Percentiles rank a stretch among this genome's conserved stretches.
Conservation (phyloP, 1,140 invertebrate species). For the Procambarus clarkii region DNA sequence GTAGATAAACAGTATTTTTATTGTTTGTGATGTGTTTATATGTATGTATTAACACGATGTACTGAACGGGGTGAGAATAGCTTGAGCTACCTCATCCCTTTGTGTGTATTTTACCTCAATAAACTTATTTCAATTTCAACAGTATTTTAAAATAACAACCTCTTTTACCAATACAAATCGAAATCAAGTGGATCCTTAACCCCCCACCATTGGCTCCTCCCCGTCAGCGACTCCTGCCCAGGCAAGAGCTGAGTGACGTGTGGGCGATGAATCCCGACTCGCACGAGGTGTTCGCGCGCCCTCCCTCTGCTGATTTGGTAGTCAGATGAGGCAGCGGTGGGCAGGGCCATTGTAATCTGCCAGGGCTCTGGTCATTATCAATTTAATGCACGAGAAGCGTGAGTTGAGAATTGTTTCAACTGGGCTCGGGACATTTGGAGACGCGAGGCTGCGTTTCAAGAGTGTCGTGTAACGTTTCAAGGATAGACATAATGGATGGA, state of each 20-base stretch:
- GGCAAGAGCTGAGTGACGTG: slow-evolving; percentile 20
- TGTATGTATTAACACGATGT: too few relatives aligned
- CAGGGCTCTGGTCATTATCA: slow-evolving; percentile 47
- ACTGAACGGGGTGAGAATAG: too few relatives aligned
- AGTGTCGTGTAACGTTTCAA: not conserved
- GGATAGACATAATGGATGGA: not conserved
- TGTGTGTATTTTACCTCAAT: too few relatives aligned
- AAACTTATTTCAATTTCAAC: too few relatives aligned
- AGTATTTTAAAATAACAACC: too few relatives aligned
- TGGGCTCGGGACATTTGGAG: not conserved
- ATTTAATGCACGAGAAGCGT: slow-evolving; percentile 47
- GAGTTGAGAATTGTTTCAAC: slow-evolving; percentile 28
- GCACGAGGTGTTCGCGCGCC: slow-evolving; percentile 14
- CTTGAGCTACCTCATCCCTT: too few relatives aligned
- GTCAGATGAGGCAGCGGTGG: slow-evolving; percentile 60
- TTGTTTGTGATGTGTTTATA: too few relatives aligned
- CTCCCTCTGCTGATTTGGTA: slow-evolving; percentile 51
- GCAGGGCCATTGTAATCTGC: slow-evolving; percentile 43
- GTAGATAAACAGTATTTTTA: too few relatives aligned
- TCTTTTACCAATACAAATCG: too few relatives aligned
- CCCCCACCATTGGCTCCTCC: not conserved
- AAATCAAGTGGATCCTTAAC: too few relatives aligned
- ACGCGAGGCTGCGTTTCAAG: not conserved
- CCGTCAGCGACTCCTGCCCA: too few relatives aligned
- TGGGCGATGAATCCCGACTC: slow-evolving; percentile 16